Evolutionary conservation across 92 coral and sea anemone genomes (phyloP), one percentile per base, ranked within the genome.

Genomic region (Desmophyllum pertusum): DNA sequence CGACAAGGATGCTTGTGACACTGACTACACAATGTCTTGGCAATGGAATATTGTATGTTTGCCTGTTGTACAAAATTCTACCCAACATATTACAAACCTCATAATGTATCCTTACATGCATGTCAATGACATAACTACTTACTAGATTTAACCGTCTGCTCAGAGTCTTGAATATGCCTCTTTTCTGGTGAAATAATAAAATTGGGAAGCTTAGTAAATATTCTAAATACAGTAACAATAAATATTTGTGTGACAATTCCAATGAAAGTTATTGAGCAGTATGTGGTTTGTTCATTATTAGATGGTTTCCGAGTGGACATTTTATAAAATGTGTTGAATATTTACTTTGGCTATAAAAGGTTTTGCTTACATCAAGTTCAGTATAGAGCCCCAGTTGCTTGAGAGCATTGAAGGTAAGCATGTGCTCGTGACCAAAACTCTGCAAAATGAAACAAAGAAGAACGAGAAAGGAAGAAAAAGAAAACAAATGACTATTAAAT

Each of bases 391-490:
- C 99, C 33, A 96, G 90, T 53, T 93, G 91, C 78, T 87, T 92
- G 18, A 96, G 94, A 45, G 87, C 88, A 46, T 83, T 53, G 85
- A 96, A 87, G 38, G 94, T 92, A 5, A 83, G 79, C 85, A 96
- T 86, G 82, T 96, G 97, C 17, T 94, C 97, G 48, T 94, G 90
- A 1, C 99, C 99, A 84, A 92, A 93, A 38, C 98, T 96, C 99
- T 96, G 79, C 27, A 63, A 67, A 33, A 36, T 18, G 13, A 33
- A 41, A 79, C 21, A 52, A 69, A 65, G 14, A 43, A 29, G 10
- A 0, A 25, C 27, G 15, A 27, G 31, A 59, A 59, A 59, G 11
- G 9, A 7, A 59, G 53, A 59, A 6, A 10, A 27, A 59, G n/a
- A n/a, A n/a, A n/a, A n/a, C n/a, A n/a, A n/a, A n/a, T n/a, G n/a